Evolutionary conservation across 2,888 invertebrate species (phyloP).

Genomic region (Chironomus tentans): DNA sequence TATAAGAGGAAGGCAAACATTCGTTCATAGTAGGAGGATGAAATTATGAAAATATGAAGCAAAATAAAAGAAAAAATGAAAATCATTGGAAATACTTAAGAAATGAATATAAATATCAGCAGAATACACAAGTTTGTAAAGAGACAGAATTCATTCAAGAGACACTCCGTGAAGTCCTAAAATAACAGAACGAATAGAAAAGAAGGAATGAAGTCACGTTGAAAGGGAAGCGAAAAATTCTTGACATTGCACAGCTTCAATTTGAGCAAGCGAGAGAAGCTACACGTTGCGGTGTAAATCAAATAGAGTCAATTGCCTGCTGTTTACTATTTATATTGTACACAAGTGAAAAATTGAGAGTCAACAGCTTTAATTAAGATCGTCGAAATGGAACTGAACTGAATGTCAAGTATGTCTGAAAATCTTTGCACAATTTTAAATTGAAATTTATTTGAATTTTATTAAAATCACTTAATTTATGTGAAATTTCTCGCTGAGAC

Average conservation of each 20-base stretch:
- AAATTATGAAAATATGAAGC: neutral
- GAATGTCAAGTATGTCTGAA: too few relatives aligned
- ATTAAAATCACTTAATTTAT: neutral
- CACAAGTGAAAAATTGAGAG: neutral
- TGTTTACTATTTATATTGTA: neutral
- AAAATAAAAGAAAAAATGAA: too few relatives aligned
- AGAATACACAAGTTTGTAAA: too few relatives aligned
- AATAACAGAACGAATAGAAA: neutral
- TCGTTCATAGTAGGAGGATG: neutral
- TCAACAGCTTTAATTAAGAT: neutral
- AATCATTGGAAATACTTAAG: neutral
- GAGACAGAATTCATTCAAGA: neutral
- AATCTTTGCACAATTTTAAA: neutral
- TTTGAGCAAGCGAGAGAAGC: neutral
- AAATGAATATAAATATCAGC: neutral
- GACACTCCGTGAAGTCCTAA: neutral
- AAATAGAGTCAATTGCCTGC: neutral
- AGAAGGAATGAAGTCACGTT: neutral
- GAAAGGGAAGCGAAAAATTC: too few relatives aligned
- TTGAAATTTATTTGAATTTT: neutral
- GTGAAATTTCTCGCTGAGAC: neutral
- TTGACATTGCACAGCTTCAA: neutral
- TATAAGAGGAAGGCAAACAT: neutral
- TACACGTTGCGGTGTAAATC: neutral
- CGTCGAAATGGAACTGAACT: too few relatives aligned